These are phyloP conservation scores for Lordiphosa collinella DNA, from an alignment of 1,140 invertebrate genomes.

Conservation along the genomic window DNA sequence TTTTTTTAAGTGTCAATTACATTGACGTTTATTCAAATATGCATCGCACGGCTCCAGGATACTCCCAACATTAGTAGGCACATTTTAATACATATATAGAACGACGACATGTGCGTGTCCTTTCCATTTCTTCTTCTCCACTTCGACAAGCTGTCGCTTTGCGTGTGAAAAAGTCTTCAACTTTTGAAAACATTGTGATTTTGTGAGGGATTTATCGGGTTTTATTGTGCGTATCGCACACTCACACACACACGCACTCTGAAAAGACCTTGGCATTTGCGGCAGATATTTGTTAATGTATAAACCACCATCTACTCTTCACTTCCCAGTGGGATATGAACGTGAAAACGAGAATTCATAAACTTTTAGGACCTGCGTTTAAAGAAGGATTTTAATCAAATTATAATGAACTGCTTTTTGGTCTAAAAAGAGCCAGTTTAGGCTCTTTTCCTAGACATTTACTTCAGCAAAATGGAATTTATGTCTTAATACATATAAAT, in stretches of 20 bases:
- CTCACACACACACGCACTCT: slow-evolving; percentile 9
- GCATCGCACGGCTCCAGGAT: slow-evolving; percentile 51
- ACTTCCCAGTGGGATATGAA: background rate
- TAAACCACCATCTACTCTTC: slow-evolving; percentile 28
- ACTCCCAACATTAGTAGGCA: slow-evolving; percentile 43
- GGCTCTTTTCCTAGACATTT: no score
- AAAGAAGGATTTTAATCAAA: slow-evolving; percentile 40
- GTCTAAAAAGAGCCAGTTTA: background rate
- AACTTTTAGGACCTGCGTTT: slow-evolving; percentile 56
- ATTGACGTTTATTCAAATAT: slow-evolving; percentile 78
- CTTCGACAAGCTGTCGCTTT: slow-evolving; percentile 33
- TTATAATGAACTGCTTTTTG: slow-evolving; percentile 28
- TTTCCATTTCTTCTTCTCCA: background rate
- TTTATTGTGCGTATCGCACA: slow-evolving; percentile 69
- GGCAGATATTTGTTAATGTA: slow-evolving; percentile 65
- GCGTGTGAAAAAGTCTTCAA: slow-evolving; percentile 71
- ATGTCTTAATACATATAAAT: no score
- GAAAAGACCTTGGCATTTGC: slow-evolving; percentile 51
- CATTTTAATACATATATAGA: slow-evolving; percentile 26
- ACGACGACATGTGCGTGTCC: slow-evolving; percentile 19
- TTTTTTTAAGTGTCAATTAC: slow-evolving; percentile 73
- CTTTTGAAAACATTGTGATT: slow-evolving; percentile 63
- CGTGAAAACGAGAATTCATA: slow-evolving; percentile 24
- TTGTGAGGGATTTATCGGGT: slow-evolving; percentile 64
- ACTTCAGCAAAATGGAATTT: no score